Evolutionary conservation across 35 echinoderm and acorn worm genomes (phyloP).

Genomic region (Hemicentrotus pulcherrimus): DNA sequence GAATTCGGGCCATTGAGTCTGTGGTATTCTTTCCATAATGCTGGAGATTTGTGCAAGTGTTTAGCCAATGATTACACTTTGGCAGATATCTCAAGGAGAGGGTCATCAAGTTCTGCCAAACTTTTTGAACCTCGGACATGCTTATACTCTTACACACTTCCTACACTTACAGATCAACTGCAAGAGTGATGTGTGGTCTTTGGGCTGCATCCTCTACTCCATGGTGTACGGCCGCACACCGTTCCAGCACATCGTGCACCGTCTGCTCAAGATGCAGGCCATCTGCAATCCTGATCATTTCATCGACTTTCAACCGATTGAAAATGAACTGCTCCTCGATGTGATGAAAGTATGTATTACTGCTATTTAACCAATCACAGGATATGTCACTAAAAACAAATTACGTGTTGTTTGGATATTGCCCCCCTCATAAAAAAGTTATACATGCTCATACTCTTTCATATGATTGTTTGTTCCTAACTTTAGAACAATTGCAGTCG

Average conservation of each 20-base stretch:
- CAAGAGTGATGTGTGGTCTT: constrained; percentile 95
- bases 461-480: no score
- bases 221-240: constrained; percentile 93
- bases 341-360: constrained; percentile 62
- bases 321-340: constrained; percentile 64
- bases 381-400: neutral
- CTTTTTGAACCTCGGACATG: neutral
- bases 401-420: neutral
- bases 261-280: constrained; percentile 83
- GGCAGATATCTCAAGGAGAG: no score
- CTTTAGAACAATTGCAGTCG: no score
- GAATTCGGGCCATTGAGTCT: no score
- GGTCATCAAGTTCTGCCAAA: no score
- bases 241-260: constrained; percentile 85
- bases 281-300: constrained; percentile 80
- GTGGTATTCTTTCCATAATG: no score
- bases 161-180: constrained; percentile 82
- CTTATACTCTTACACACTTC: neutral
- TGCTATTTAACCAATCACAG: no score
- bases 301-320: constrained; percentile 68
- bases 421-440: no score
- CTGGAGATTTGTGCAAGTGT: no score
- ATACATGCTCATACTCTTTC: no score
- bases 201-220: constrained; percentile 92
- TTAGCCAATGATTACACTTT: no score